Conservation (phyloP, 2,797 vertebrate species). For the Poecile montanus region DNA sequence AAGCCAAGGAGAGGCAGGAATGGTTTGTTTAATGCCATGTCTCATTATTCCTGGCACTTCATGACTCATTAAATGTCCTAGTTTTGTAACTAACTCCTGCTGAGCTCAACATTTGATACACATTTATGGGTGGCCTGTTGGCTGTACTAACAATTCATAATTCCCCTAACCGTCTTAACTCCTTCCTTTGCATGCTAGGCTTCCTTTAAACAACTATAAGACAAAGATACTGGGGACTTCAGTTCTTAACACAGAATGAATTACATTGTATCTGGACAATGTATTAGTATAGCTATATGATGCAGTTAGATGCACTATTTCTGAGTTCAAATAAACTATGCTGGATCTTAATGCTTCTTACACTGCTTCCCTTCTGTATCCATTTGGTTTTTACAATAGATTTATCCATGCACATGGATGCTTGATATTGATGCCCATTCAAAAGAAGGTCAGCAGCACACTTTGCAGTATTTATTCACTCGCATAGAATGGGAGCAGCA, state of each 20-base stretch:
- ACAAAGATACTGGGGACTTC: background rate
- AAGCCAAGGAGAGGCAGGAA: conserved; percentile 44
- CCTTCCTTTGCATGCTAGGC: background rate
- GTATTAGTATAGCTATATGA: background rate
- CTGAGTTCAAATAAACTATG: background rate
- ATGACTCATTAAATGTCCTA: conserved; percentile 61
- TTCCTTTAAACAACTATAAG: background rate
- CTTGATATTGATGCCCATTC: background rate
- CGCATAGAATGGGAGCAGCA: background rate
- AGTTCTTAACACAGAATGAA: background rate
- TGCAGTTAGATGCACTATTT: background rate
- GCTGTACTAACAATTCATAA: conserved; percentile 38
- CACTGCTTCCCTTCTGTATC: background rate
- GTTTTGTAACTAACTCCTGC: conserved; percentile 61
- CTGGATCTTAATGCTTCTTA: background rate
- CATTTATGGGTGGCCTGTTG: conserved; percentile 52
- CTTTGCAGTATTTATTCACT: background rate
- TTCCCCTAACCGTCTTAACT: conserved; percentile 24
- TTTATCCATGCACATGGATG: background rate
- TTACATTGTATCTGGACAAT: background rate
- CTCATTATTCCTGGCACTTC: conserved; percentile 51
- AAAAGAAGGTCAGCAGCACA: background rate
- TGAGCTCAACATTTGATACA: conserved; percentile 60
- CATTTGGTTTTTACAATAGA: background rate
- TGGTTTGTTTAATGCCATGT: conserved; percentile 43